Base-by-base conservation (phyloP, 2,888 invertebrate genomes). In the Toxonevra muliebris region DNA sequence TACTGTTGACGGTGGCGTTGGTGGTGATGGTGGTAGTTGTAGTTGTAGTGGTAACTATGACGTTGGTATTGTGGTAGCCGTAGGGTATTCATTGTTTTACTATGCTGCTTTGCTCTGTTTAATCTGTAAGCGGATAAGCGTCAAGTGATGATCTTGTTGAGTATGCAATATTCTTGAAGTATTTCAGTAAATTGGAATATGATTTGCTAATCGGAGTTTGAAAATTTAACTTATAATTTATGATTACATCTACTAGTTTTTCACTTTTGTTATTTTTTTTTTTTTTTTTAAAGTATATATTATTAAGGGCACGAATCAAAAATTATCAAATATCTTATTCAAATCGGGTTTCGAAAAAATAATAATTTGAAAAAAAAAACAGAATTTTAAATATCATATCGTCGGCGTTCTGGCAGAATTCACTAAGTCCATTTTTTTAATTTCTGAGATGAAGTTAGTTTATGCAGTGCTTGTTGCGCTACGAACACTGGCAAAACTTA, bases 51-150 rank as follows among this genome's bases (percentile, higher is more conserved):
- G 43, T 63, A 63, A 40, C 10, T 45, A 10, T 61, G 48, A 13
- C 30, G 60, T 30, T 61, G 19, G 66, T 43, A 13, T 74, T 79
- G 77, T 52, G 78, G 79, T 79, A 73, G 70, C 73, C 71, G 59
- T 48, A 52, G 69, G 69, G 65, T 70, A 63, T 65, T 11, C n/a
- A 11, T 65, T 69, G 68, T 62, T 72, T 63, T 54, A 41, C 15
- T 66, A 52, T 57, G 43, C 53, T 63, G 63, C 40, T 20, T n/a
- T 40, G 42, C 12, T 19, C 17, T 60, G 42, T 19, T 66, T n/a
- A 45, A 43, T 15, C 17, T 40, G 53, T 68, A 63, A 66, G 63
- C 68, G 63, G 70, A 68, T 71, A 60, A 61, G 53, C 64, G 48
- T 61, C 45, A 59, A 58, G 53, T 58, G 58, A 15, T 62, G 58